These are phyloP conservation scores for Myathropa florea DNA, from an alignment of 2,888 invertebrate species.

Conservation along the genomic window DNA sequence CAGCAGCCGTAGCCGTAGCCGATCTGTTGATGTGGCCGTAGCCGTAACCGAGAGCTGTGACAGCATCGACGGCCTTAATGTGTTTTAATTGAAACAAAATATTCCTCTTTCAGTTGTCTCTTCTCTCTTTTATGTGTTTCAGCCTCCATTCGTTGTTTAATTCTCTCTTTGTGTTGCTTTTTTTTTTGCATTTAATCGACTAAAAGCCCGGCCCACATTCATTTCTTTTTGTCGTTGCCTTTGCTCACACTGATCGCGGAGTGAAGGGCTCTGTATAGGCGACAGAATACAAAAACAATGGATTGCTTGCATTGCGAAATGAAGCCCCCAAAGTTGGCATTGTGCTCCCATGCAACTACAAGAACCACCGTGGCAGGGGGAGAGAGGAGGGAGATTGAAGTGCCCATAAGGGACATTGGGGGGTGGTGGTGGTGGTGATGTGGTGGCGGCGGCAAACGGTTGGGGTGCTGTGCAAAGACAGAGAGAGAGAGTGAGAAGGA, in stretches of 20 bases:
- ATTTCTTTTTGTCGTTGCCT: neutral
- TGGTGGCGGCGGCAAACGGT: neutral
- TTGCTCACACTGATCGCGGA: neutral
- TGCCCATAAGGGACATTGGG: neutral
- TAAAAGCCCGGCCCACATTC: slow-evolving; percentile 66
- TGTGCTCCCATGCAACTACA: neutral
- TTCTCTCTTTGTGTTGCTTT: slow-evolving; percentile 28
- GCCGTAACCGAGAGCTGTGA: neutral
- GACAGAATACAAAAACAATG: slow-evolving; percentile 33
- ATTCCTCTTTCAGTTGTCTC: slow-evolving; percentile 56
- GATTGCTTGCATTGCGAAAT: slow-evolving; percentile 27
- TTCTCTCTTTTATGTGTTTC: slow-evolving; percentile 48
- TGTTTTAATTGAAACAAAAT: slow-evolving; percentile 68
- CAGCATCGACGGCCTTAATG: slow-evolving; percentile 40
- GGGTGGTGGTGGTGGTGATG: neutral
- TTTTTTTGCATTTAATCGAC: slow-evolving; percentile 41
- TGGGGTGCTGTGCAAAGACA: neutral
- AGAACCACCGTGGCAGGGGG: neutral
- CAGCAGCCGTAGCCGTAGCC: neutral
- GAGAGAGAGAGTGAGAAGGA: neutral
- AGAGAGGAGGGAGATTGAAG: neutral
- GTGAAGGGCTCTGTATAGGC: slow-evolving; percentile 33
- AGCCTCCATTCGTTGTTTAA: neutral
- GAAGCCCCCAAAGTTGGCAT: neutral
- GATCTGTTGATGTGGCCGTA: neutral